A percentile compares a stretch with the other conserved stretches of the same genome.
Conservation (phyloP, 2,113 vertebrate species). For the Silurus glanis region DNA sequence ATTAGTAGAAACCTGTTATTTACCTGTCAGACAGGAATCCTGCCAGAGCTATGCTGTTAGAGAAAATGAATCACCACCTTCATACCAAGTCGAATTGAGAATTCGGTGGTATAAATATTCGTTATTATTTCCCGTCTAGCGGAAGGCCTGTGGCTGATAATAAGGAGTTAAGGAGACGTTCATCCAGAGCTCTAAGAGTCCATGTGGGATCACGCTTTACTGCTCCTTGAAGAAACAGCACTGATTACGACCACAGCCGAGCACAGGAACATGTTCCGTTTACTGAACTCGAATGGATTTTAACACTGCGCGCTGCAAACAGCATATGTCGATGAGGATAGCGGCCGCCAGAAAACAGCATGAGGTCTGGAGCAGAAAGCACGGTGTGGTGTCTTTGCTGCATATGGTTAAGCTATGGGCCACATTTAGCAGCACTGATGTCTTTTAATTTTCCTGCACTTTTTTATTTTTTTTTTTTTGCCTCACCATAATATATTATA, state of each 20-base stretch:
- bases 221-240: constrained; percentile 42
- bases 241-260: constrained; percentile 68
- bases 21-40: background rate
- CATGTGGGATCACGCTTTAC: constrained; percentile 40
- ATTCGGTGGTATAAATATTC: background rate
- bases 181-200: constrained; percentile 35
- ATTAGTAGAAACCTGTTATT: background rate
- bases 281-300: constrained; percentile 59
- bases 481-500: constrained; percentile 17
- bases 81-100: background rate
- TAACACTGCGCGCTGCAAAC: constrained; percentile 66
- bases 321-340: constrained; percentile 75
- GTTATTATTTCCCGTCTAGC: constrained; percentile 60
- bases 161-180: constrained; percentile 66
- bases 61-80: background rate
- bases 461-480: constrained; percentile 15
- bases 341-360: constrained; percentile 71
- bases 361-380: constrained; percentile 62
- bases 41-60: background rate
- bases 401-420: constrained; percentile 58
- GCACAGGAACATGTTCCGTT: constrained; percentile 31
- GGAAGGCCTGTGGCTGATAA: constrained; percentile 61
- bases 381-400: constrained; percentile 58
- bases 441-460: constrained; percentile 40
- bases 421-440: constrained; percentile 35